Conservation (phyloP, 2,797 vertebrate species). For the Microctenopoma lineatum region DNA sequence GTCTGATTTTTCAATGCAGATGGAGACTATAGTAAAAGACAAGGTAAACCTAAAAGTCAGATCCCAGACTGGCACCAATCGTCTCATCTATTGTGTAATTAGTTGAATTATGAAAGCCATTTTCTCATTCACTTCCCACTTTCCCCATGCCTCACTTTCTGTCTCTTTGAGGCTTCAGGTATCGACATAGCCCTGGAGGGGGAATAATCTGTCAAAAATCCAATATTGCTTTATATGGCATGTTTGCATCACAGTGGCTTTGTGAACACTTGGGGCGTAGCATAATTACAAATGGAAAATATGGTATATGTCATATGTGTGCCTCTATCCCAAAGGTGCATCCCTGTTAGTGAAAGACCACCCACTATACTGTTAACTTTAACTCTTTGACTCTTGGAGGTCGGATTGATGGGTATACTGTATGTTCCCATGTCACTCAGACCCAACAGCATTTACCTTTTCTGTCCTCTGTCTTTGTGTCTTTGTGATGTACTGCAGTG, state of each 20-base stretch:
- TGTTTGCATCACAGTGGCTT: constrained; percentile 51
- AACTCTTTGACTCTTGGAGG: constrained; percentile 11
- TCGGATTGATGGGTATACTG: neutral
- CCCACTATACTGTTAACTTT: constrained; percentile 13
- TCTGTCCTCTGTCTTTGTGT: neutral
- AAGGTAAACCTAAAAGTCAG: neutral
- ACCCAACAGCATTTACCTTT: neutral
- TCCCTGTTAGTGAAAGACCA: constrained; percentile 7
- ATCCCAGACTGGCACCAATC: constrained; percentile 4
- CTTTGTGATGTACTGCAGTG: neutral
- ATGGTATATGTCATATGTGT: constrained; percentile 43
- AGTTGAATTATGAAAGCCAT: constrained; percentile 23
- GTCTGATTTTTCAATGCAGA: constrained; percentile 18
- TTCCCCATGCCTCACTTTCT: neutral
- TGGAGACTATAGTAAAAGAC: constrained; percentile 2
- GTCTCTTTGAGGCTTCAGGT: constrained; percentile 21
- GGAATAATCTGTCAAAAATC: constrained; percentile 37
- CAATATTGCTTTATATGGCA: constrained; percentile 51
- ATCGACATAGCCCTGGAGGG: constrained; percentile 13
- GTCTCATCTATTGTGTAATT: neutral
- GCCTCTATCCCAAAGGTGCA: constrained; percentile 23
- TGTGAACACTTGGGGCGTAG: constrained; percentile 29
- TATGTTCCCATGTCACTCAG: neutral
- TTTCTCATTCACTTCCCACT: neutral
- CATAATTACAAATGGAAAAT: constrained; percentile 67